Conservation (phyloP, 2,113 vertebrate species). For the Passer montanus region DNA sequence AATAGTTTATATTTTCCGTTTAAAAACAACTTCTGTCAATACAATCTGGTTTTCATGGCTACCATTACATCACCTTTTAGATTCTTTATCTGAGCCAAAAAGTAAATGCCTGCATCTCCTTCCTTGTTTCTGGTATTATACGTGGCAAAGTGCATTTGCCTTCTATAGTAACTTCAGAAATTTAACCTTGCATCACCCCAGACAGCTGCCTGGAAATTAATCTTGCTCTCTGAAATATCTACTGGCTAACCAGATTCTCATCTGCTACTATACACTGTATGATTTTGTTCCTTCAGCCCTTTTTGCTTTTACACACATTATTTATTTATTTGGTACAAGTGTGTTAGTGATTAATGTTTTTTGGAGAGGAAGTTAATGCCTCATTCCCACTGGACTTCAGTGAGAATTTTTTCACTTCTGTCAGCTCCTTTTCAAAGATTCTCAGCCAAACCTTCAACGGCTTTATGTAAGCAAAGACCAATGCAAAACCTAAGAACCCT, state of each 20-base stretch:
- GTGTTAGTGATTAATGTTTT: slow-evolving; percentile 26
- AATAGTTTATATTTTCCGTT: not conserved
- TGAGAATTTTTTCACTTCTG: slow-evolving; percentile 23
- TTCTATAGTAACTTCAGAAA: slow-evolving; percentile 4
- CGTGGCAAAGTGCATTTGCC: not conserved
- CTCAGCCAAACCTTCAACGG: not conserved
- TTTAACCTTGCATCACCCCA: not conserved
- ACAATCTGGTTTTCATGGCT: not conserved
- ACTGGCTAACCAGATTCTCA: not conserved
- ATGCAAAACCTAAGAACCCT: not conserved
- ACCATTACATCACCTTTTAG: not conserved
- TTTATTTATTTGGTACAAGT: slow-evolving; percentile 17
- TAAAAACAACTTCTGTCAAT: not conserved
- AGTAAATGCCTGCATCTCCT: not conserved
- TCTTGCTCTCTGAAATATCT: slow-evolving; percentile 1
- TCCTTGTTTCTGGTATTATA: not conserved
- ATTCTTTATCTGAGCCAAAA: not conserved
- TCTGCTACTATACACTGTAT: not conserved
- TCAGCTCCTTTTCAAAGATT: slow-evolving; percentile 27
- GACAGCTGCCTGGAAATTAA: slow-evolving; percentile 38
- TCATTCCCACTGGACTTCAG: slow-evolving; percentile 13
- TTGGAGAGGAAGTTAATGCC: slow-evolving; percentile 5
- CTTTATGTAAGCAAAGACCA: not conserved
- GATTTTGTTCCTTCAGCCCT: not conserved
- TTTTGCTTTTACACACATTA: not conserved